Base-by-base conservation (phyloP, 2,797 vertebrate genomes). In the Sebastolobus altivelis region DNA sequence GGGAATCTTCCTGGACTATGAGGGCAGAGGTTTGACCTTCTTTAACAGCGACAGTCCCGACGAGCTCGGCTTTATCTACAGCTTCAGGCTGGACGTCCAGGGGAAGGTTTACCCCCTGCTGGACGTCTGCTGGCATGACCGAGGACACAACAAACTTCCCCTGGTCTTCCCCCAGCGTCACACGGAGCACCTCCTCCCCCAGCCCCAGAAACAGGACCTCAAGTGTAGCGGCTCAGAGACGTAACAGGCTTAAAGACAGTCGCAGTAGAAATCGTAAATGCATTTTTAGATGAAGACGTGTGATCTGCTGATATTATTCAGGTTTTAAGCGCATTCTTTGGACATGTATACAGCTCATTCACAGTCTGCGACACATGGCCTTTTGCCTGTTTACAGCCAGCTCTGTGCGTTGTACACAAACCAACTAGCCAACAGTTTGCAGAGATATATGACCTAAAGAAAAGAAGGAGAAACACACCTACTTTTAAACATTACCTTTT, bases 91-190 rank as follows among this genome's bases (percentile, higher is more conserved):
- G 0, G 96, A 96, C 79, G 94, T 97, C 84, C 96, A 97, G 84
- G 97, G 96, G 33, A 97, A 96, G 77, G 93, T 98, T 38, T 97
- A 95, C 78, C 96, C 96, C 5, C 93, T 97, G 35, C 66, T 97
- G 87, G 97, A 97, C 18, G 92, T 96, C 6, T 97, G 96, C 88
- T 98, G 97, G 96, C 95, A 97, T 0, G 95, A 97, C 67, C 82
- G 94, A 74, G 94, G 96, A 61, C 92, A 90, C 77, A 96, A 95
- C 86, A 94, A 94, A 0, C 87, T 95, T 14, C 95, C 96, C n/a
- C 89, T 97, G 68, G 92, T 95, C 31, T 65, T 97, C 79, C 89
- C 93, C 0, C 73, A 69, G 63, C 82, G 68, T 18, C 59, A 56
- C 43, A 82, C 35, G 33, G 54, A 74, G 37, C 46, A 67, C 18